Conservation (phyloP, 2,888 invertebrate genomes). For the Scaptomyza tumidula region DNA sequence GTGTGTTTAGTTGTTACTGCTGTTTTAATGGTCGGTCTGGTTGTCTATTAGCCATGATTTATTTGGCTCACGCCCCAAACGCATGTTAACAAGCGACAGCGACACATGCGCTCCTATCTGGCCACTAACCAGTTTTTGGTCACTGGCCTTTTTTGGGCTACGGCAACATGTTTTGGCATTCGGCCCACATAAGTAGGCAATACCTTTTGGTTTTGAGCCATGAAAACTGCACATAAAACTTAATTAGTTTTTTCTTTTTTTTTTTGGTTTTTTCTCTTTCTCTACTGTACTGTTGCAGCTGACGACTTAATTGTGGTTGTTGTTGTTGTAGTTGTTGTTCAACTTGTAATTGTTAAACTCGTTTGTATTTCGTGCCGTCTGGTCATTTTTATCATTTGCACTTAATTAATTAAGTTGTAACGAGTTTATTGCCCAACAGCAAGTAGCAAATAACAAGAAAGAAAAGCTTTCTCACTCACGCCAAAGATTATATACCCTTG, state of each 20-base stretch:
- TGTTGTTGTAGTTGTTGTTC: conserved; percentile 14
- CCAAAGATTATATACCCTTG: conserved; percentile 12
- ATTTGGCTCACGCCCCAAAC: conserved; percentile 69
- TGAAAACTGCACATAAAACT: conserved; percentile 79
- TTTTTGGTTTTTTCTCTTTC: conserved; percentile 3
- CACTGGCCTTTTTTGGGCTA: conserved; percentile 1
- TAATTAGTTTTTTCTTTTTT: conserved; percentile 71
- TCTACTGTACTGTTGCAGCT: conserved; percentile 24
- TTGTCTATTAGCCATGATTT: conserved; percentile 51
- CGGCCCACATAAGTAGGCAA: conserved; percentile 54
- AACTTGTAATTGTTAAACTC: conserved; percentile 10
- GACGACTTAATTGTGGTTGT: conserved; percentile 24
- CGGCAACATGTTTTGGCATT: conserved; percentile 28
- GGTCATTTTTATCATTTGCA: conserved; percentile 79
- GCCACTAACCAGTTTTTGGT: conserved; percentile 1
- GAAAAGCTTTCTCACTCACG: neutral
- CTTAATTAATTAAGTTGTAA: conserved; percentile 79
- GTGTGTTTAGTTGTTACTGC: conserved; percentile 13
- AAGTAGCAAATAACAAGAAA: conserved; percentile 18
- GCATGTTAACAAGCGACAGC: conserved; percentile 67
- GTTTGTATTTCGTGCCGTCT: conserved; percentile 62
- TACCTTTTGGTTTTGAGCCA: conserved; percentile 63
- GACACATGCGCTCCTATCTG: conserved; percentile 30
- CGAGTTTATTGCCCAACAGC: conserved; percentile 70
- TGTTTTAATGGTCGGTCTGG: conserved; percentile 3